Conservation (phyloP, 2,797 vertebrate species). For the Bovichtus variegatus region DNA sequence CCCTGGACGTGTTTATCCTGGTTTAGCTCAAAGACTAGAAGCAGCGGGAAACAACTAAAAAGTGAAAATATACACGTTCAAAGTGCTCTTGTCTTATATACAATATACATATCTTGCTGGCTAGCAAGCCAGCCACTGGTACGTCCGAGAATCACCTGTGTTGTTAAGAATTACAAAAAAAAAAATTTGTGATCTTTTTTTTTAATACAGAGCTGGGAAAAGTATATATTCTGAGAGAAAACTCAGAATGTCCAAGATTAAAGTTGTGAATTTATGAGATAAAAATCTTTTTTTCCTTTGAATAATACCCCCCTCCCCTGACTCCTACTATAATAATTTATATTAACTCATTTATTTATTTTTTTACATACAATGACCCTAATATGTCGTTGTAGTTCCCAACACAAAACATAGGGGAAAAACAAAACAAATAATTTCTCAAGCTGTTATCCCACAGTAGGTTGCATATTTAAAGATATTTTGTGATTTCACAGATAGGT, state of each 20-base stretch:
- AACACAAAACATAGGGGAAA: background rate
- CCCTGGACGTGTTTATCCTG: background rate
- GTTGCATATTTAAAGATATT: background rate
- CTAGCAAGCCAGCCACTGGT: background rate
- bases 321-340: too few species aligned
- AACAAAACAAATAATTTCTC: background rate
- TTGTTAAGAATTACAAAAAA: background rate
- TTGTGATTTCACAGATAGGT: background rate
- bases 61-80: background rate
- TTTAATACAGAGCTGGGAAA: too few species aligned
- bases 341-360: too few species aligned
- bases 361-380: too few species aligned
- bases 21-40: background rate
- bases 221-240: too few species aligned
- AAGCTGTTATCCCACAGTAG: too few species aligned
- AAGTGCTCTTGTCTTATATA: background rate
- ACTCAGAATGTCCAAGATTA: too few species aligned
- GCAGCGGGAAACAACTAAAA: too few species aligned
- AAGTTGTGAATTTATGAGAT: too few species aligned
- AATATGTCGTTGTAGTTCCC: too few species aligned
- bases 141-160: background rate
- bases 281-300: too few species aligned
- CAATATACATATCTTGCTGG: background rate
- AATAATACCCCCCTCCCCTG: too few species aligned
- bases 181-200: background rate